A percentile compares a stretch with the other conserved stretches of the same genome.
Evolutionary conservation across 2,888 invertebrate species (phyloP).

Genomic region (Drosophila cyrtoloma): DNA sequence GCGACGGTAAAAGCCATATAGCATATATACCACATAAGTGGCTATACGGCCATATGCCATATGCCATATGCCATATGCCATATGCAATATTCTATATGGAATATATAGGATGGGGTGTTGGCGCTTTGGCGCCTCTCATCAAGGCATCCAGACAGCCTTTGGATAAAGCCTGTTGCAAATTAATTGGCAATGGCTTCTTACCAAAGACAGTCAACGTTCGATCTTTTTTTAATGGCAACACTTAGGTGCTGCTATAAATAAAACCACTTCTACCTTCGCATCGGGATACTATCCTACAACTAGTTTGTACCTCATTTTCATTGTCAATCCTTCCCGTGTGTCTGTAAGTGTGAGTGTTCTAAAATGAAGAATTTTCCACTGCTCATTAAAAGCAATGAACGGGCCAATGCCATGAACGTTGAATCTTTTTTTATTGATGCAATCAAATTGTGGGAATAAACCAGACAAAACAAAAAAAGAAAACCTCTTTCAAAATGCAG

Average conservation of each 20-base stretch:
- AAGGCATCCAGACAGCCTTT: slow-evolving; percentile 62
- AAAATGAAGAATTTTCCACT: slow-evolving; percentile 63
- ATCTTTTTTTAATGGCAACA: slow-evolving; percentile 72
- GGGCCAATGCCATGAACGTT: slow-evolving; percentile 37
- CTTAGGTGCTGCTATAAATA: slow-evolving; percentile 78
- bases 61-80: background rate
- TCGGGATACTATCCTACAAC: slow-evolving; percentile 24
- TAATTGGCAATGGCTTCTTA: slow-evolving; percentile 71
- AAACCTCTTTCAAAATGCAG: slow-evolving; percentile 59
- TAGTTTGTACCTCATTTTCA: slow-evolving; percentile 74
- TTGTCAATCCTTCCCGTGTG: slow-evolving; percentile 65
- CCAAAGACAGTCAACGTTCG: slow-evolving; percentile 42
- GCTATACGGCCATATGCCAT: background rate
- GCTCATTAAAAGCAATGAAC: slow-evolving; percentile 70
- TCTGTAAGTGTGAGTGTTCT: slow-evolving; percentile 37
- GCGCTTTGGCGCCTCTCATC: slow-evolving; percentile 81
- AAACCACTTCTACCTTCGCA: slow-evolving; percentile 45
- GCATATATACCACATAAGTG: slow-evolving; percentile 27
- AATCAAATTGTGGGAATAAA: slow-evolving; percentile 68
- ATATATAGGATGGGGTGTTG: slow-evolving; percentile 67
- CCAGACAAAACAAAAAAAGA: background rate
- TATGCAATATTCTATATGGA: background rate
- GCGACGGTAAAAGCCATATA: slow-evolving; percentile 33
- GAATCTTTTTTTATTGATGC: slow-evolving; percentile 71
- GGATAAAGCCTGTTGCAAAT: slow-evolving; percentile 77